Evolutionary conservation across 1,140 invertebrate genomes (phyloP).

Genomic region (Hyles euphorbiae): DNA sequence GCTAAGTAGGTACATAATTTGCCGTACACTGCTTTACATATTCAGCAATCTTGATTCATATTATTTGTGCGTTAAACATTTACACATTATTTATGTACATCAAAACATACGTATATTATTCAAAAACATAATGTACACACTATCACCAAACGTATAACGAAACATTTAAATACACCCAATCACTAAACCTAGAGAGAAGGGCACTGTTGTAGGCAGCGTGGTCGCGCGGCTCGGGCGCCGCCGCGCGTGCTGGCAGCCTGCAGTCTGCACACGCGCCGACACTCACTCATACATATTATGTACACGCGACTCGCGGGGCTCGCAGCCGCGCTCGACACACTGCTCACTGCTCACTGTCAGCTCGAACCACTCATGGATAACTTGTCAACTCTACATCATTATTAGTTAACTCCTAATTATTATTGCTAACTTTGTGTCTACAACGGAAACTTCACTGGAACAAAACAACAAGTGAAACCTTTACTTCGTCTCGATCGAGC

Average conservation of each 20-base stretch:
- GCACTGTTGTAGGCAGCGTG: slow-evolving; percentile 14
- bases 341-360: slow-evolving; percentile 8
- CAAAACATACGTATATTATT: slow-evolving; percentile 72
- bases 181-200: slow-evolving; percentile 52
- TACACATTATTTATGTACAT: slow-evolving; percentile 74
- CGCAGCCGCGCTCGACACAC: background rate
- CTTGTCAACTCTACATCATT: slow-evolving; percentile 20
- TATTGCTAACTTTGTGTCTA: slow-evolving; percentile 59
- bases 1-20: slow-evolving; percentile 70
- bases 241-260: background rate
- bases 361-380: slow-evolving; percentile 24
- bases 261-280: background rate
- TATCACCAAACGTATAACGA: slow-evolving; percentile 63
- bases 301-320: background rate
- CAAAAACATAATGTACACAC: slow-evolving; percentile 67
- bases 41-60: slow-evolving; percentile 46
- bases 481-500: too few species aligned
- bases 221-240: too few species aligned
- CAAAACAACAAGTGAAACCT: too few species aligned
- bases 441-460: too few species aligned
- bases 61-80: slow-evolving; percentile 75
- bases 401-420: slow-evolving; percentile 51
- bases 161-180: slow-evolving; percentile 56
- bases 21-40: slow-evolving; percentile 63
- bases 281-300: too few species aligned